Evolutionary conservation across 2,888 invertebrate genomes (phyloP).

Genomic region (Chironomus riparius): DNA sequence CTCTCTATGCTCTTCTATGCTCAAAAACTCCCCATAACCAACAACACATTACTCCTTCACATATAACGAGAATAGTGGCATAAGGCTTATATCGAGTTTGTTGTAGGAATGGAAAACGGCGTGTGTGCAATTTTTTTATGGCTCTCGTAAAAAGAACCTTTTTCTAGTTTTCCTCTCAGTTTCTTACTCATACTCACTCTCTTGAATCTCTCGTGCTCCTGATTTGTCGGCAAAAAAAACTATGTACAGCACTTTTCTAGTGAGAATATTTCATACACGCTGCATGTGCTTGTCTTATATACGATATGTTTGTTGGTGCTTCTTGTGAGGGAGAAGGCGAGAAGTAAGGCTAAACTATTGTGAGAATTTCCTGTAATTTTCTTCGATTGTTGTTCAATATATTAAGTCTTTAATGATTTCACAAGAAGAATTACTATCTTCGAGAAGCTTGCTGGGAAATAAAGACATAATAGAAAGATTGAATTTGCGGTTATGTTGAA

Average conservation of each 20-base stretch:
- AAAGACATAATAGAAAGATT: no score
- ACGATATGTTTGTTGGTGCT: neutral
- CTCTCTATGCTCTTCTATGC: neutral
- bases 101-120: neutral
- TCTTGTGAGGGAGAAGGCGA: neutral
- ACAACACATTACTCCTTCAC: neutral
- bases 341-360: neutral
- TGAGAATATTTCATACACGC: neutral
- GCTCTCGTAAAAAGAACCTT: neutral
- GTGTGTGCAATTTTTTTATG: neutral
- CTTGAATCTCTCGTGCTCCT: neutral
- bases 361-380: conserved; percentile 12
- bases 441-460: no score
- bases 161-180: neutral
- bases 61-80: neutral
- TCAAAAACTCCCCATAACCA: neutral
- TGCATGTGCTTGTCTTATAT: neutral
- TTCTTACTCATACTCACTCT: neutral
- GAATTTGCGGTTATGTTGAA: no score
- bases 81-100: neutral
- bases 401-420: no score
- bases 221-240: neutral
- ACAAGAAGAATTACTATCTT: no score
- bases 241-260: neutral
- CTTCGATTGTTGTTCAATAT: neutral